Base-by-base conservation (phyloP, 1,140 invertebrate species). In the Rhagoletis pomonella region DNA sequence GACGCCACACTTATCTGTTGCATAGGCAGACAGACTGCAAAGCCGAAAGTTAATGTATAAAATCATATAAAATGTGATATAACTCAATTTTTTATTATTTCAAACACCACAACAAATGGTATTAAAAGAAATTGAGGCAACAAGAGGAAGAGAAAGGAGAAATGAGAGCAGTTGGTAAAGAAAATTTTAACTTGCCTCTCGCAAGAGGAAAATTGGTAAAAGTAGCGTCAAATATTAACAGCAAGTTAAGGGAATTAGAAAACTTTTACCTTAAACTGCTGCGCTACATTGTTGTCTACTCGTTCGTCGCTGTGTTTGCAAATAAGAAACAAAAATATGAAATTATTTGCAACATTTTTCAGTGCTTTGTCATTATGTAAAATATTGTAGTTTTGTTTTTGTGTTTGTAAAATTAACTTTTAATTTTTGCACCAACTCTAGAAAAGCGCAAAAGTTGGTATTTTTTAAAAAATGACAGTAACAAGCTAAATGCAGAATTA, bases 21-120 rank as follows among this genome's bases (percentile, higher is more conserved):
- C 29, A 29, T 29, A 29, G 29, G 4, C 17, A 7, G 19, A 29
- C 44, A 58, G 55, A n/a, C 47, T 12, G 17, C 47, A 81, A 81
- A 29, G 19, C 2, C 7, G 2, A 58, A 9, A 55, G 47, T 5
- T 19, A 4, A 67, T 67, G 29, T 55, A 81, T 81, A 7, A 29
- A 29, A 81, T 55, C 73, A 81, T 81, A 14, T 81, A 47, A 81
- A 81, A 81, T 81, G 73, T 81, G 73, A 81, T 81, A 81, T 12
- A 81, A 81, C 47, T 81, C 73, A 81, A 81, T 81, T 55, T 81
- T 67, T 67, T 62, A 62, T 62, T 10, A 81, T 81, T 81, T 81
- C 73, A 81, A 81, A 19, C 73, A 81, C 50, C 1, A 55, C 50
- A 55, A 55, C 6, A 59, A 62, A 14, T 14, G 60, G 60, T 62